phyloP scores from a whole-genome alignment of 2,113 vertebrate genomes.

The Anhinga anhinga region DNA sequence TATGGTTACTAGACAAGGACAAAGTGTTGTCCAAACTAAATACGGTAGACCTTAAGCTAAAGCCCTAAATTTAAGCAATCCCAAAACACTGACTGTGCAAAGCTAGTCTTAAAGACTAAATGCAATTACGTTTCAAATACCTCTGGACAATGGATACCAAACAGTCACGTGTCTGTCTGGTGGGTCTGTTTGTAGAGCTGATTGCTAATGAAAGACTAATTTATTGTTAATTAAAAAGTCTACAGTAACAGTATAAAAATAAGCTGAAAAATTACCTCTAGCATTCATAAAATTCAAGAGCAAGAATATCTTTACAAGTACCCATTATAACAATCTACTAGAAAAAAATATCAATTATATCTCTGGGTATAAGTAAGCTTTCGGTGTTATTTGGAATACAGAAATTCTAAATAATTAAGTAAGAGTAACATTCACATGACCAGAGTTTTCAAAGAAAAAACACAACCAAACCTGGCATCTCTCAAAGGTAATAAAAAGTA shows the following conservation, averaged over 20 bases:
- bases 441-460: background rate
- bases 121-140: background rate
- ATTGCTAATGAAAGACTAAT: background rate
- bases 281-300: background rate
- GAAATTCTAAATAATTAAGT: background rate
- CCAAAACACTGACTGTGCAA: background rate
- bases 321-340: background rate
- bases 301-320: background rate
- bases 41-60: background rate
- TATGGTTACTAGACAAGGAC: background rate
- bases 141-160: background rate
- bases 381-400: background rate
- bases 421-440: background rate
- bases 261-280: background rate
- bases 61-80: background rate
- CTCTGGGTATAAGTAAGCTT: background rate
- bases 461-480: background rate
- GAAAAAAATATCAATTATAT: background rate
- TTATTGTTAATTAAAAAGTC: background rate
- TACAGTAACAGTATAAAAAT: background rate
- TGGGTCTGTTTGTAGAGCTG: background rate
- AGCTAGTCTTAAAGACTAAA: background rate
- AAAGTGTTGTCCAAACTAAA: background rate
- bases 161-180: background rate
- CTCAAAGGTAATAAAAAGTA: background rate